Evolutionary conservation across 2,888 invertebrate genomes (phyloP).

Genomic region (Hymenopus coronatus): DNA sequence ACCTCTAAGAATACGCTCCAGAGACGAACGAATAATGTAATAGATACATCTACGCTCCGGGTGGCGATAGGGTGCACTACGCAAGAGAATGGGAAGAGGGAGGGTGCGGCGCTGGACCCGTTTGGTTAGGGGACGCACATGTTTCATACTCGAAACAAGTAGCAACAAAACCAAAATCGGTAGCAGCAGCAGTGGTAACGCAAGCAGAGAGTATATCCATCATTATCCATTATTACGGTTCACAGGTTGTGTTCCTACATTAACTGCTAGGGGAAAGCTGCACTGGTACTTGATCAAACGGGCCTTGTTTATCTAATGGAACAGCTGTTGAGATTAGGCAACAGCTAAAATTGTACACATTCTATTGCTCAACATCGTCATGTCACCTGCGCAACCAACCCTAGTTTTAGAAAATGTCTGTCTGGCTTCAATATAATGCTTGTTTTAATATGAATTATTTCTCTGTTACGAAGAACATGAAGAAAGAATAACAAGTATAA

Average conservation of each 20-base stretch:
- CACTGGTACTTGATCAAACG: background rate
- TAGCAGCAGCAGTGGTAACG: background rate
- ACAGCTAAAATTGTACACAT: background rate
- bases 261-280: background rate
- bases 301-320: background rate
- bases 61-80: background rate
- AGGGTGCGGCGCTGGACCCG: background rate
- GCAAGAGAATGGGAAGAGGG: background rate
- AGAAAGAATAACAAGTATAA: too few species aligned
- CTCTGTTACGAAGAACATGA: too few species aligned
- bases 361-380: background rate
- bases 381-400: background rate
- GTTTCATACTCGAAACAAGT: conserved; percentile 9
- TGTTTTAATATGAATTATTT: too few species aligned
- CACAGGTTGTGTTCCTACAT: conserved; percentile 1
- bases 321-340: background rate
- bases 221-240: conserved; percentile 10
- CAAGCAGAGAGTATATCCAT: background rate
- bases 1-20: too few species aligned
- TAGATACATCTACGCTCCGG: background rate
- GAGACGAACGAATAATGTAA: background rate
- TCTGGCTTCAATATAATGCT: too few species aligned
- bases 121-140: background rate
- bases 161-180: conserved; percentile 13
- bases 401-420: too few species aligned